Percentiles rank a stretch among this genome's conserved stretches.
Conservation (phyloP, 2,888 invertebrate genomes). For the Cheilosia variabilis region DNA sequence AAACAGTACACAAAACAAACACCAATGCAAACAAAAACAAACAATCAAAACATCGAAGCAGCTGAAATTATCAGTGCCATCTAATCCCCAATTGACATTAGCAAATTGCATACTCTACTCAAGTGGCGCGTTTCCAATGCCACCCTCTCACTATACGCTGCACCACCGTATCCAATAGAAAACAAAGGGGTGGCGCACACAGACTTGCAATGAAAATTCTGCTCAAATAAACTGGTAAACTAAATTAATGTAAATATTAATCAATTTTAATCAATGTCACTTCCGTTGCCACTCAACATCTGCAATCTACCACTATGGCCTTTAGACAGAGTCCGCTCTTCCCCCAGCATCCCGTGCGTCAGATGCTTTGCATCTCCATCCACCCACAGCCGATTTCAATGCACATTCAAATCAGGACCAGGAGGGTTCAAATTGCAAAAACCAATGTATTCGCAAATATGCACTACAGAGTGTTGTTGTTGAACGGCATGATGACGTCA, state of each 20-base stretch:
- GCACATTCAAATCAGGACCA: constrained; percentile 64
- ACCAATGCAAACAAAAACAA: constrained; percentile 47
- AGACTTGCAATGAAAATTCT: constrained; percentile 53
- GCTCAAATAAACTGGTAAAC: constrained; percentile 72
- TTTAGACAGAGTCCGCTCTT: not conserved
- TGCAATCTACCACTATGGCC: constrained; percentile 56
- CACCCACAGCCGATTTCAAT: constrained; percentile 27
- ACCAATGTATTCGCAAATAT: constrained; percentile 56
- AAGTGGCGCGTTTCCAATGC: constrained; percentile 12
- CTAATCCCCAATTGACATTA: constrained; percentile 73
- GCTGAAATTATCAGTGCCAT: constrained; percentile 69
- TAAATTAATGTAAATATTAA: constrained; percentile 76
- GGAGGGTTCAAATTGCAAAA: constrained; percentile 59
- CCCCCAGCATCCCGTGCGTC: not conserved
- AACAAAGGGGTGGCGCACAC: constrained; percentile 3
- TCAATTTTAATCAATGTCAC: constrained; percentile 75
- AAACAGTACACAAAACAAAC: constrained; percentile 38
- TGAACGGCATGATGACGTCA: constrained; percentile 58
- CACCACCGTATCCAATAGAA: not conserved
- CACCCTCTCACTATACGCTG: not conserved
- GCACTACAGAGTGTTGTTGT: constrained; percentile 27
- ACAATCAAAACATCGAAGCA: constrained; percentile 68
- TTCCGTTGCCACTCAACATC: constrained; percentile 63
- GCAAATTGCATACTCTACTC: constrained; percentile 63
- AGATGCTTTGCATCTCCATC: not conserved